Evolutionary conservation across 2,113 vertebrate genomes (phyloP), one percentile per base, ranked within the genome.

Genomic region (Carassius auratus): DNA sequence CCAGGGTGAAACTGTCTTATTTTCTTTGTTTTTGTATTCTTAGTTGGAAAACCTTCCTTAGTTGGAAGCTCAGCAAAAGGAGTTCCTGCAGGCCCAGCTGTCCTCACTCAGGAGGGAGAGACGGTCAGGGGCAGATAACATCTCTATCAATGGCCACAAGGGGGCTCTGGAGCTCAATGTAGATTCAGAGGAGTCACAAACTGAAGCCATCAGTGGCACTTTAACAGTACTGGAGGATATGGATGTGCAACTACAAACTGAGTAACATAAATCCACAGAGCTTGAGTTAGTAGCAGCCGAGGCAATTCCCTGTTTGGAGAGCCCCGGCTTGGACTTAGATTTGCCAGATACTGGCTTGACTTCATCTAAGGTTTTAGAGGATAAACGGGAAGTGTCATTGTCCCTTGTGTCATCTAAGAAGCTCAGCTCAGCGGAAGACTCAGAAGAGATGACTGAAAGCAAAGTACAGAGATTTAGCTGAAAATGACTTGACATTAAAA

Each of bases 81-180:
- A 90, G 30, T 89, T 92, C 13, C 87, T 92, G 38, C 89, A 90
- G 74, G 87, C 90, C 57, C 91, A 92, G 83, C 86, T 92, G 57
- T 89, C 87, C 59, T 88, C 86, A 15, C 83, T 92, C 79, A 84
- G 87, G 75, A 90, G 87, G 30, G 91, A 91, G 84, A 48, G 91
- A n/a, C 71, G 86, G 55, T 81, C 79, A 5, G 86, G 78, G 45
- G 42, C 84, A 33, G 76, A 48, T 13, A 42, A 6, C 19, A 50
- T 83, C 38, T 17, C 86, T 10, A 64, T 81, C 26, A 89, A 87
- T 19, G 83, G 87, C 76, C 88, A 90, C 61, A 45, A 73, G 52
- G 84, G 30, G 52, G 84, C 66, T 14, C 64, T 85, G 19, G 87
- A 86, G 52, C 88, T 86, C 38, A 69, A 74, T 21, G 57, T 89